Percentiles rank a stretch among this genome's conserved stretches.
These are phyloP conservation scores for Scaptodrosophila latifasciaeformis DNA, from an alignment of 2,888 invertebrate species.

Conservation along the genomic window DNA sequence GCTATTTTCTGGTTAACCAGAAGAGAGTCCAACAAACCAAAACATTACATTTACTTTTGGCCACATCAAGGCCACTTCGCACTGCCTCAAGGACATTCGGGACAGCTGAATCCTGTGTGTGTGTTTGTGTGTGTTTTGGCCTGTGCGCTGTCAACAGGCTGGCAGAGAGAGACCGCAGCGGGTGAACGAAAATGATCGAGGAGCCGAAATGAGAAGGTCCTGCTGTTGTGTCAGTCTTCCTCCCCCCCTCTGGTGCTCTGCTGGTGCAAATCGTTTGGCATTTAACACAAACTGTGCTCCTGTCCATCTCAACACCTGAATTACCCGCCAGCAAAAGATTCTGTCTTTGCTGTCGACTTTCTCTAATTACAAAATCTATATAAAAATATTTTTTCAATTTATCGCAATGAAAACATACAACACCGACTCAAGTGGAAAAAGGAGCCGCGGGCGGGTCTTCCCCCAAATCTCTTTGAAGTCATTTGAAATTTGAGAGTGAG, in stretches of 20 bases:
- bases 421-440: background rate
- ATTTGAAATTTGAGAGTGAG: conserved; percentile 44
- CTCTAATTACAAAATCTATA: background rate
- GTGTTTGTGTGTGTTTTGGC: conserved; percentile 28
- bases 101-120: conserved; percentile 37
- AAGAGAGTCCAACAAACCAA: conserved; percentile 57
- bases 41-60: conserved; percentile 60
- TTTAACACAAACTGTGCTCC: conserved; percentile 43
- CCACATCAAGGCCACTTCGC: conserved; percentile 46
- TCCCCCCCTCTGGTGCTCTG: conserved; percentile 51
- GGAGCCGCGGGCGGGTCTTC: background rate
- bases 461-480: conserved; percentile 42
- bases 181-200: conserved; percentile 24
- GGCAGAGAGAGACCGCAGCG: conserved; percentile 43
- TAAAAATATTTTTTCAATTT: conserved; percentile 22
- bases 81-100: background rate
- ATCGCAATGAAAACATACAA: conserved; percentile 38
- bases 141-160: conserved; percentile 40
- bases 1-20: conserved; percentile 55
- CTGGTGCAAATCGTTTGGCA: conserved; percentile 60
- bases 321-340: background rate
- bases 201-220: conserved; percentile 12
- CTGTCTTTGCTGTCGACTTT: background rate
- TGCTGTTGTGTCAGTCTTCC: conserved; percentile 36
- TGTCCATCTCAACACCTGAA: conserved; percentile 12